Percentiles rank a stretch among this genome's conserved stretches.
phyloP scores from a whole-genome alignment of 37 sponge, comb jelly and placozoan genomes.

The Diacarnus erythraeanus region DNA sequence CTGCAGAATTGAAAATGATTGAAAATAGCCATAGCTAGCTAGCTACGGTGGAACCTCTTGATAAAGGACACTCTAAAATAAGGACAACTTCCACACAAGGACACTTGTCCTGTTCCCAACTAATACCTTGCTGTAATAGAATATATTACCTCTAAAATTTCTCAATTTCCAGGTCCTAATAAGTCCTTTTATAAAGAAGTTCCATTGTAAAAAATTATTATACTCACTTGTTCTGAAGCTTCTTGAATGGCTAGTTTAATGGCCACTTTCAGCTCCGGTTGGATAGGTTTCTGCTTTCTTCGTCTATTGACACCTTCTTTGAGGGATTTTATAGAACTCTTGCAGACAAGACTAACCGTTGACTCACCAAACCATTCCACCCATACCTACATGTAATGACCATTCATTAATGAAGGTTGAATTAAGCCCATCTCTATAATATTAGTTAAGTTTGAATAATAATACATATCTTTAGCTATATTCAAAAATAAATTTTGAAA shows the following conservation, averaged over 20 bases:
- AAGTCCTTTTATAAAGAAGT: background rate
- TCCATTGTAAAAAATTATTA: background rate
- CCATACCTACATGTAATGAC: conserved; percentile 47
- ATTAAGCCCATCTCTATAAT: no score
- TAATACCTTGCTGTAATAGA: no score
- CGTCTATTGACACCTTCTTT: conserved; percentile 27
- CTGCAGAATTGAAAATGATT: background rate
- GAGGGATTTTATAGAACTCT: conserved; percentile 10
- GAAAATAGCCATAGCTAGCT: background rate
- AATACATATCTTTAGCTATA: no score
- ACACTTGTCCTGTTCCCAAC: no score
- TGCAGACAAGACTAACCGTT: conserved; percentile 46
- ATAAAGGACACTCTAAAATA: no score
- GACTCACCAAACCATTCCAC: conserved; percentile 64
- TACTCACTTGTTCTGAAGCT: background rate
- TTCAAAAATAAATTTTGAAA: no score
- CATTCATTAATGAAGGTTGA: background rate
- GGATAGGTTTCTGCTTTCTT: conserved; percentile 2
- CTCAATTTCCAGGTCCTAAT: no score
- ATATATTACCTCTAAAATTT: no score
- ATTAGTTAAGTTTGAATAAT: no score
- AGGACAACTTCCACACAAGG: no score
- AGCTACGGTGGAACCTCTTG: no score
- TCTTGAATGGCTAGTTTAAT: background rate
- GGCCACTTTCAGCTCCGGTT: background rate